Conservation (phyloP, 2,797 vertebrate genomes). For the Tokudaia muenninki region DNA sequence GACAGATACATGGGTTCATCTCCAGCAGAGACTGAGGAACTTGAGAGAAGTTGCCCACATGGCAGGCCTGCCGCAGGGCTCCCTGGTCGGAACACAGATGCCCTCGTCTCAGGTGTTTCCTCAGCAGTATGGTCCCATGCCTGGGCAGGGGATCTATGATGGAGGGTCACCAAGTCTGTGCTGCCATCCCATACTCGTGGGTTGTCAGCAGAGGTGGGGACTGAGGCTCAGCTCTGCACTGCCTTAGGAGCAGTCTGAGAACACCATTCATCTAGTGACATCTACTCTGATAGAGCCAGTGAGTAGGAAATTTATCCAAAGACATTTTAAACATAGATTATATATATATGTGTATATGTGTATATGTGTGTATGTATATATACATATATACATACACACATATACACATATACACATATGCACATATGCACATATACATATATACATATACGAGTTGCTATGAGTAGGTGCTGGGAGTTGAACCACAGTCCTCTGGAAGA, state of each 20-base stretch:
- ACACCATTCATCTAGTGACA: not conserved
- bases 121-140: not conserved
- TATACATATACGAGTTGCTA: no score
- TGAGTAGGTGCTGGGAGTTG: not conserved
- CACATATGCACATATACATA: no score
- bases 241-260: not conserved
- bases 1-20: not conserved
- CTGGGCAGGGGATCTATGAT: not conserved
- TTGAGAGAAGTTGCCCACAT: not conserved
- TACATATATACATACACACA: no score
- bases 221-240: not conserved
- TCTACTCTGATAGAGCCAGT: not conserved
- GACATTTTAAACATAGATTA: not conserved
- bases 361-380: no score
- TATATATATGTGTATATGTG: no score
- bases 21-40: not conserved
- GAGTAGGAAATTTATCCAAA: not conserved
- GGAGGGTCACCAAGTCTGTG: not conserved
- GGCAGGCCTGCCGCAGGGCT: not conserved
- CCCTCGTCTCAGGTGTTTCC: not conserved
- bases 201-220: not conserved
- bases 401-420: no score
- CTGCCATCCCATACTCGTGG: not conserved
- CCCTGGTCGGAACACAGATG: not conserved
- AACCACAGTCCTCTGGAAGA: not conserved